Evolutionary conservation across 2,888 invertebrate genomes (phyloP), one percentile per base, ranked within the genome.

Genomic region (Drosophila borealis): DNA sequence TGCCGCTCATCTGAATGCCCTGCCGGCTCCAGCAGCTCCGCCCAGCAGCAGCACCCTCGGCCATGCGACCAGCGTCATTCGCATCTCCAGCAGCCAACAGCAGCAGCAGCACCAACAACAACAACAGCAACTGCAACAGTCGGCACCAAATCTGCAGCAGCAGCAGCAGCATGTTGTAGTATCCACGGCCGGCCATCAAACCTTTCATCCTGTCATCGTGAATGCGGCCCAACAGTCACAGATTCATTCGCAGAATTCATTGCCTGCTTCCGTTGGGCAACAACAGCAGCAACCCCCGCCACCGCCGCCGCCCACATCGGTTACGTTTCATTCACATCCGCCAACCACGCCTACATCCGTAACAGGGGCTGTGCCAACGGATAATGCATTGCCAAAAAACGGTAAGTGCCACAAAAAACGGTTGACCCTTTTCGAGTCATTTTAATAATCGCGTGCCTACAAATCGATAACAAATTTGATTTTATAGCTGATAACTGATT

Each of bases 161-260:
- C 71, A 70, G 11, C 61, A 55, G n/a, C 78, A 67, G 9, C 84
- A 84, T 61, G 77, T 75, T 50, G 85, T 81, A 14, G 68, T 75
- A 36, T 67, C 88, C 29, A 64, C 78, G 6, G 44, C 71, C 11
- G 57, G 61, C 41, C 81, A 80, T 55, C 91, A 92, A 68, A 90
- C 92, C 51, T 92, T 93, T 91, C 92, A 94, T 90, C 96, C 96
- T 63, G 96, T 96, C 61, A 97, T 96, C 90, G 96, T 96, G 54
- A 96, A 96, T 86, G 96, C 96, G 34, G 96, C 95, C 72, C 96
- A 97, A 90, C 93, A 97, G 88, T 93, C 97, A 79, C 96, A 75
- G 51, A 44, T 75, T 19, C 75, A 74, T 39, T 44, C 46, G 46
- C 65, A 66, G 39, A 75, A 64, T 63, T 78, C 75, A 74, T 69